Base-by-base conservation (phyloP, 2,797 vertebrate genomes). In the Cryptoblepharus egeriae region DNA sequence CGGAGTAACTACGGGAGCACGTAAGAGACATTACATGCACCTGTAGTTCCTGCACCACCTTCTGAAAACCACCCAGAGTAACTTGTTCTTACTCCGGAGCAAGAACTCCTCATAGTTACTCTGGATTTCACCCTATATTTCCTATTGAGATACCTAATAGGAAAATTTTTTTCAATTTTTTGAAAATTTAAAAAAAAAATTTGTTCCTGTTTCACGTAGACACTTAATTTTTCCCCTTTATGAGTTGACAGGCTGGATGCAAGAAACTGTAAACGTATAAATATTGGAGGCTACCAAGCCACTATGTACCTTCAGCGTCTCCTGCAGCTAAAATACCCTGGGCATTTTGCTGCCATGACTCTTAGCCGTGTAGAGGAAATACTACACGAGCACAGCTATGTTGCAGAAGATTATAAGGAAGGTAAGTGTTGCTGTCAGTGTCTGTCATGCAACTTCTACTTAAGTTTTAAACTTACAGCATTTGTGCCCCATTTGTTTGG, bases 341-440 rank as follows among this genome's bases (percentile, higher is more conserved):
- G 97, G 12, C 98, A 99, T 73, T 95, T 98, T 1, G 95, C 97
- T 0, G 97, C 97, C 75, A 96, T 99, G 89, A 99, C 98, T 0
- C 97, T 98, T 32, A 99, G 98, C 90, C 97, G 98, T n/a, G 98
- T 98, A 97, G 98, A 99, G 93, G 98, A 99, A 87, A 97, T 99
- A 79, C 95, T 99, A 80, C 98, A 99, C 1, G 96, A 97, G 49
- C 98, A 99, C 91, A 98, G 98, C 92, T 99, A 99, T 89, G 79
- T 97, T 0, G 97, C 98, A 0, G 94, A 95, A 57, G 97, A 99
- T 93, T 99, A 99, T 24, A 95, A 92, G 18, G 96, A 97, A 92
- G 98, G 98, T 97, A 93, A 91, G n/a, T 2, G 0, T 73, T 60
- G 12, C 45, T n/a, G 63, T 3, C 1, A 3, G 0, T 2, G 11